Base-by-base conservation (phyloP, 2,888 invertebrate species). In the Scaptomyza reducta region DNA sequence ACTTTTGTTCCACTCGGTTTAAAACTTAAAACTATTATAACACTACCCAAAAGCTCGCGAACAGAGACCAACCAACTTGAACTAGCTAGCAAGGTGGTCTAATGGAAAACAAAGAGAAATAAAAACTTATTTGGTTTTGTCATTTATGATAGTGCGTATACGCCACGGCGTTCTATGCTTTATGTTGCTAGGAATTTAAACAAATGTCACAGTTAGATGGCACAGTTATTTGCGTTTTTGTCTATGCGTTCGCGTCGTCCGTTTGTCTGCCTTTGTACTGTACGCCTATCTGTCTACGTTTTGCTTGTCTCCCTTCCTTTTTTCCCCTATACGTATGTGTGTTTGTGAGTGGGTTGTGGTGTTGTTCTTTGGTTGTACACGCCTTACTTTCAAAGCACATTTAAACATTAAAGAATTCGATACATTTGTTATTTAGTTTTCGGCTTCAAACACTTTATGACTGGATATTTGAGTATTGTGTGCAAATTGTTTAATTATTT, bases 281-380 rank as follows among this genome's bases (percentile, higher is more conserved):
- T 75, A 60, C 62, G 81, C 72, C 86, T 83, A 71, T 83, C 70
- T 83, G 80, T 86, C 83, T 82, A 65, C 78, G 59, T 70, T 62
- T 54, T 50, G 64, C 61, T 49, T 41, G 53, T 38, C 49, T 58
- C 31, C 64, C 33, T 16, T 38, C 35, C 6, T 35, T 59, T 13
- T 14, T 42, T 57, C 11, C 38, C 33, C 27, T 56, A 44, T 45
- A 10, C n/a, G 9, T 10, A 25, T 27, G 33, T 6, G 33, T 18
- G 16, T 47, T 7, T 42, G 16, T 44, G 45, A 16, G 42, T 27
- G 47, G 11, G 62, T 51, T 61, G 11, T 50, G 50, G 35, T 70
- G 49, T 62, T 68, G 46, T 60, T 59, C 55, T 62, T 60, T 54
- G 58, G 50, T 61, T 70, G 79, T 63, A 79, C 81, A 85, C 81